phyloP scores from a whole-genome alignment of 92 coral and sea anemone genomes.

The Phenganax stokvisi region DNA sequence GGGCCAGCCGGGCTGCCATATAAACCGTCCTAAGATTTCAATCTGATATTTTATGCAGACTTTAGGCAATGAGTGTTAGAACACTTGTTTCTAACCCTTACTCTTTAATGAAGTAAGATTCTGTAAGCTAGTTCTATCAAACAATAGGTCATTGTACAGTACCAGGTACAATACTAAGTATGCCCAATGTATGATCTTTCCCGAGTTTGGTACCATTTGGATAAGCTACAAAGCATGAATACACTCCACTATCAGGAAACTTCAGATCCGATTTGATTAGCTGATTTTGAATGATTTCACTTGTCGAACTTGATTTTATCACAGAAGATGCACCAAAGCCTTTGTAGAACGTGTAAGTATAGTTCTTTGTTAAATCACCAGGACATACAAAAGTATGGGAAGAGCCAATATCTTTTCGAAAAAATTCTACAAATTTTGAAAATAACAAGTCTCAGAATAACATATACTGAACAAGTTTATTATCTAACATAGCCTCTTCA shows the following conservation, averaged over 20 bases:
- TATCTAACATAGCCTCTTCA: no score
- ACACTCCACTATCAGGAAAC: not conserved
- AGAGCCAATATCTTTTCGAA: not conserved
- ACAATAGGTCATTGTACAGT: not conserved
- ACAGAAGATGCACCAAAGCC: not conserved
- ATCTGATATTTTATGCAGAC: no score
- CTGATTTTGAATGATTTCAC: not conserved
- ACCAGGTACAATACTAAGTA: not conserved
- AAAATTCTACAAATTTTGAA: not conserved
- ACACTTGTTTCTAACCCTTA: no score
- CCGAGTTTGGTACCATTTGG: not conserved
- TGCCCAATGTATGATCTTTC: not conserved
- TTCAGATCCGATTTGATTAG: not conserved
- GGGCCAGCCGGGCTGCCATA: no score
- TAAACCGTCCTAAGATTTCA: no score
- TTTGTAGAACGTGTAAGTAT: not conserved
- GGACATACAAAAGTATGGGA: slow-evolving; percentile 6
- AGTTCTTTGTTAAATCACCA: slow-evolving; percentile 14
- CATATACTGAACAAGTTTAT: no score
- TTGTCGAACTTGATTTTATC: not conserved
- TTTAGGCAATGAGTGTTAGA: not conserved
- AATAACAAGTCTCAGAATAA: no score
- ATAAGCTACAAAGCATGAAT: not conserved
- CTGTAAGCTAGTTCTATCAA: no score
- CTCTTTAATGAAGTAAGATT: no score